Base-by-base conservation (phyloP, 2,888 invertebrate species). In the Machimus rusticus region DNA sequence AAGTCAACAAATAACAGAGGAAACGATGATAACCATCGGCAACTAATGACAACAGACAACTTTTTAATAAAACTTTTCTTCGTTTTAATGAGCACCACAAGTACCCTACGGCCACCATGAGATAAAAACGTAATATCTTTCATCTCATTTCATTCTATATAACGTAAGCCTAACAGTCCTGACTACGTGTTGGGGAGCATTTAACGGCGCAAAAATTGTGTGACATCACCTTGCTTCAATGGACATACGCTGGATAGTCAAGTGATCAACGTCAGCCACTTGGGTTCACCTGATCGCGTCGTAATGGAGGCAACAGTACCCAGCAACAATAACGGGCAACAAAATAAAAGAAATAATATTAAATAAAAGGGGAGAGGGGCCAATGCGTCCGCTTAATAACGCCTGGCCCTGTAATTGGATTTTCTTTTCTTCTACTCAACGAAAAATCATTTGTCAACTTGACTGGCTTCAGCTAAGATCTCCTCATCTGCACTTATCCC, bases 381-480 rank as follows among this genome's bases (percentile, higher is more conserved):
- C 6, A 66, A 28, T 28, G 23, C 66, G 66, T 28, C 8, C 28
- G 28, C 31, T 51, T 55, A 55, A 55, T 81, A 28, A 34, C 34
- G 66, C 28, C 51, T 55, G 86, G 77, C 86, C 86, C 86, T 86
- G 86, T 86, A 86, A 86, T 86, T 86, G 86, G 86, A 86, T 86
- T 86, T 86, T 86, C 77, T 77, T 86, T 86, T 76, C 31, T 76
- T 51, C 55, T 46, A 46, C 37, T 19, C 55, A 77, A 55, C 28
- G 55, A 77, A 31, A 78, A 55, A 57, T 51, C 86, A 86, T 86
- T 86, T 86, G 77, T 86, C 86, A 86, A 46, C 34, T 9, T 51
- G 51, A 86, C 76, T 81, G 66, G 55, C 34, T 81, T 81, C 81
- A 74, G 43, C 66, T 66, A 84, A 84, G 46, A 46, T 28, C 19